Percentiles rank a stretch among this genome's conserved stretches.
Conservation (phyloP, 92 coral and sea anemone species). For the Nematostella vectensis region DNA sequence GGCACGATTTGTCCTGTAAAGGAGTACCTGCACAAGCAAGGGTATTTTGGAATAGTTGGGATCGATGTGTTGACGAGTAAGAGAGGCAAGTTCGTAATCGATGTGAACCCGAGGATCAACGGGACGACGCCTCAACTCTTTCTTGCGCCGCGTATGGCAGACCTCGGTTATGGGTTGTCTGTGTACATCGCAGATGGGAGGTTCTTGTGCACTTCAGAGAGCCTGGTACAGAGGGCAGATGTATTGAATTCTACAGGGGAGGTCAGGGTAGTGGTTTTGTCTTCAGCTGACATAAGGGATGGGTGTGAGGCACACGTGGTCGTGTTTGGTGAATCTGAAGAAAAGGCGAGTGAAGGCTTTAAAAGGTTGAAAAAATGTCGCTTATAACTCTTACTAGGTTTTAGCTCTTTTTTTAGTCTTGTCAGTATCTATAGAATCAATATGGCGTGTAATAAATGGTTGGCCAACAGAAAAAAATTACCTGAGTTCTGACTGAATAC, state of each 20-base stretch:
- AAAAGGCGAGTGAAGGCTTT: slow-evolving; percentile 9
- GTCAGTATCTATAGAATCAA: too few relatives aligned
- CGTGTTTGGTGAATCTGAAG: slow-evolving; percentile 16
- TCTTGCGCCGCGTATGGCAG: slow-evolving; percentile 61
- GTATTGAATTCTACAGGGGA: background rate
- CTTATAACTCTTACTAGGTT: too few relatives aligned
- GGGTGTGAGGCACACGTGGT: slow-evolving; percentile 14
- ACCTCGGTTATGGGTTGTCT: slow-evolving; percentile 15
- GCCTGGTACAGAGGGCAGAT: slow-evolving; percentile 8
- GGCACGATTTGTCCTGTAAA: slow-evolving; percentile 39
- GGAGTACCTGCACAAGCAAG: slow-evolving; percentile 65
- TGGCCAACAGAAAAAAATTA: too few relatives aligned
- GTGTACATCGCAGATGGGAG: too few relatives aligned
- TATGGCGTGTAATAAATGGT: too few relatives aligned
- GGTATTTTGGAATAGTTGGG: slow-evolving; percentile 66
- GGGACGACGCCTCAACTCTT: slow-evolving; percentile 57
- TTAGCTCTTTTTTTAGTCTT: too few relatives aligned
- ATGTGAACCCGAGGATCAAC: slow-evolving; percentile 63
- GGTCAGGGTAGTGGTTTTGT: slow-evolving; percentile 6
- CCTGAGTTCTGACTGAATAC: too few relatives aligned
- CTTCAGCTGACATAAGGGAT: slow-evolving; percentile 12
- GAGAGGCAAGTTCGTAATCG: slow-evolving; percentile 56
- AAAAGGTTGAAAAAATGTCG: slow-evolving; percentile 4
- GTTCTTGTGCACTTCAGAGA: slow-evolving; percentile 1
- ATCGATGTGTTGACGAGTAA: slow-evolving; percentile 51